phyloP scores from a whole-genome alignment of 2,797 vertebrate genomes.

The Malurus splendens region DNA sequence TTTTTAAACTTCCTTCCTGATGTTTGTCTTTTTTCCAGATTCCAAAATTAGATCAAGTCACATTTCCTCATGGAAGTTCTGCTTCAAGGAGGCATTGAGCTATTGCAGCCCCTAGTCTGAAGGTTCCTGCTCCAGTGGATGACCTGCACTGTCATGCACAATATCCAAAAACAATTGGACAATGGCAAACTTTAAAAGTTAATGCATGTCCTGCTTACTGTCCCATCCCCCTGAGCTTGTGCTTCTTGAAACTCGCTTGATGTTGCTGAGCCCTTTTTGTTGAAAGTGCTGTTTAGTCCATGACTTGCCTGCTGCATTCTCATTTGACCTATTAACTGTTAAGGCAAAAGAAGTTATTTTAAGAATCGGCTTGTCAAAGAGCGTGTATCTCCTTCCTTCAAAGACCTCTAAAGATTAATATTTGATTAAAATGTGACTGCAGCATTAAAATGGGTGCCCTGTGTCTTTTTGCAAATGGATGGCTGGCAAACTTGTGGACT shows the following conservation, averaged over 20 bases:
- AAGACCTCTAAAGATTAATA: not conserved
- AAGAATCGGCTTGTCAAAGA: slow-evolving; percentile 18
- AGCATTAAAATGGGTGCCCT: slow-evolving; percentile 25
- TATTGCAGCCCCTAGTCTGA: slow-evolving; percentile 56
- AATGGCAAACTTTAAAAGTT: slow-evolving; percentile 44
- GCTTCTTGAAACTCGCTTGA: slow-evolving; percentile 29
- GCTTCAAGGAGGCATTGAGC: slow-evolving; percentile 51
- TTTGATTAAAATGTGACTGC: slow-evolving; percentile 38
- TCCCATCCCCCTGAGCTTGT: not conserved
- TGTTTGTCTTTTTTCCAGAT: slow-evolving; percentile 65
- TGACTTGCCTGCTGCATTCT: slow-evolving; percentile 14
- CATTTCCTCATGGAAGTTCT: slow-evolving; percentile 56
- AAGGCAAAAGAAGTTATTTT: slow-evolving; percentile 12
- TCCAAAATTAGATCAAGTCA: slow-evolving; percentile 61
- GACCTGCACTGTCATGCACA: slow-evolving; percentile 20
- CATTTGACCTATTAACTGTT: not conserved
- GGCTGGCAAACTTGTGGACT: not conserved
- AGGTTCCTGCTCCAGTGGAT: slow-evolving; percentile 43
- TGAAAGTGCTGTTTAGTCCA: slow-evolving; percentile 5
- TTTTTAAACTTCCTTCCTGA: slow-evolving; percentile 60
- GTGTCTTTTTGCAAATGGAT: slow-evolving; percentile 30
- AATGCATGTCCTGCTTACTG: slow-evolving; percentile 20
- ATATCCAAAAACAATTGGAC: slow-evolving; percentile 28
- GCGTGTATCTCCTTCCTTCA: not conserved
- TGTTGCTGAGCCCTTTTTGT: not conserved